phyloP scores from a whole-genome alignment of 2,888 invertebrate species.

The Pyrochroa serraticornis region DNA sequence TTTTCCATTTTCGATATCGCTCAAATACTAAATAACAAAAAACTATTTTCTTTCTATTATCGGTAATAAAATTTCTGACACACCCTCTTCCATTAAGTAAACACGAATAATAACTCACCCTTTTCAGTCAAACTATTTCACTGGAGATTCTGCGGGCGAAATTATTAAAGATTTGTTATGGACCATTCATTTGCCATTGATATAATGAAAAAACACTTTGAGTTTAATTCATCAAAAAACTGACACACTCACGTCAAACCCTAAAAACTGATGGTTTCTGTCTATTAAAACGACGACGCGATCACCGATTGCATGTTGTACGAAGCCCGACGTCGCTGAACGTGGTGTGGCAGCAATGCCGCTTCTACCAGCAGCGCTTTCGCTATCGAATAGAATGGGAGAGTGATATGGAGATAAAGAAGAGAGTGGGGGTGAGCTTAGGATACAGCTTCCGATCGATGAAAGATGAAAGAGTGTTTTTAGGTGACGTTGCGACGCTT shows the following conservation, averaged over 20 bases:
- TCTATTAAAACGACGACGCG: too few relatives aligned
- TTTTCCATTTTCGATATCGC: too few relatives aligned
- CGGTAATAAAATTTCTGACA: too few relatives aligned
- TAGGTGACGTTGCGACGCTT: not conserved
- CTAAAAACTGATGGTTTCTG: constrained; percentile 2
- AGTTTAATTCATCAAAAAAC: constrained; percentile 18
- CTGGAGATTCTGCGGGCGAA: not conserved
- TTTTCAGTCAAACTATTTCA: too few relatives aligned
- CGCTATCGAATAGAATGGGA: constrained; percentile 18
- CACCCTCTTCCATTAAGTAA: too few relatives aligned
- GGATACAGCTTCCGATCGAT: constrained; percentile 22
- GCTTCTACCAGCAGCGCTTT: constrained; percentile 5
- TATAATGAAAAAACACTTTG: constrained; percentile 6
- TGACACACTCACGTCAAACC: constrained; percentile 13
- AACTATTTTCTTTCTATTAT: too few relatives aligned
- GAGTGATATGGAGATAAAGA: constrained; percentile 21
- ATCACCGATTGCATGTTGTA: too few relatives aligned
- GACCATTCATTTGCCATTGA: not conserved
- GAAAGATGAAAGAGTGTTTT: constrained; percentile 10
- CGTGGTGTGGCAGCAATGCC: too few relatives aligned
- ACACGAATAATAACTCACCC: too few relatives aligned
- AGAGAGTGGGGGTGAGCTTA: constrained; percentile 15
- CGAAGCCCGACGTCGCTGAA: too few relatives aligned
- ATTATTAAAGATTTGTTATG: constrained; percentile 5
- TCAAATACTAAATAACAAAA: too few relatives aligned